Evolutionary conservation across 2,113 vertebrate genomes (phyloP).

Genomic region (Cinclus cinclus): DNA sequence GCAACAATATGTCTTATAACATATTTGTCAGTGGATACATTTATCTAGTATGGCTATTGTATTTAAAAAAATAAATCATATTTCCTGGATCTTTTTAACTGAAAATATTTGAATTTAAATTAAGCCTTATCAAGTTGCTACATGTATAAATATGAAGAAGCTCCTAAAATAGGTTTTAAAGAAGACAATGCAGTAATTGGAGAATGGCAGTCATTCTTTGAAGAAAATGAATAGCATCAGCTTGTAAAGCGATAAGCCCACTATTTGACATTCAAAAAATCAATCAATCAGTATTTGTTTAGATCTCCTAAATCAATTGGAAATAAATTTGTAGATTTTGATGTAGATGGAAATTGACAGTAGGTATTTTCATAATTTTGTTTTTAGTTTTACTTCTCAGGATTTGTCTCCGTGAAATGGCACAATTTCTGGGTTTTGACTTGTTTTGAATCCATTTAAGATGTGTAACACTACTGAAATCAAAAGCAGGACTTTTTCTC

Average conservation of each 20-base stretch:
- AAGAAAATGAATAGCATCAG: background rate
- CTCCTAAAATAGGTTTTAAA: background rate
- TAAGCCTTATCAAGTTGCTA: background rate
- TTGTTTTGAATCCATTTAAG: background rate
- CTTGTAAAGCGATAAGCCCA: background rate
- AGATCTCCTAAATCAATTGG: background rate
- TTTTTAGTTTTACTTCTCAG: background rate
- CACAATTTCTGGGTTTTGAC: background rate
- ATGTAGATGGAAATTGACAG: background rate
- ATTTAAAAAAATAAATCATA: background rate
- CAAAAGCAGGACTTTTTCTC: background rate
- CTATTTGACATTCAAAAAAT: background rate
- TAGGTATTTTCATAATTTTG: background rate
- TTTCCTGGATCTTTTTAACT: background rate
- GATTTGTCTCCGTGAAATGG: background rate
- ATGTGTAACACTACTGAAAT: background rate
- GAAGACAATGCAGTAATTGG: background rate
- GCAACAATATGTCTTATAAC: background rate
- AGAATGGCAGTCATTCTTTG: background rate
- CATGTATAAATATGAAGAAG: background rate
- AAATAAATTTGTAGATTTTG: background rate
- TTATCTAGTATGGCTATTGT: background rate
- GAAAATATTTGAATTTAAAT: background rate
- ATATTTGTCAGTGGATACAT: background rate
- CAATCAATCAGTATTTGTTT: background rate